phyloP scores from a whole-genome alignment of 2,797 vertebrate genomes.

The Acanthurus lineatus region DNA sequence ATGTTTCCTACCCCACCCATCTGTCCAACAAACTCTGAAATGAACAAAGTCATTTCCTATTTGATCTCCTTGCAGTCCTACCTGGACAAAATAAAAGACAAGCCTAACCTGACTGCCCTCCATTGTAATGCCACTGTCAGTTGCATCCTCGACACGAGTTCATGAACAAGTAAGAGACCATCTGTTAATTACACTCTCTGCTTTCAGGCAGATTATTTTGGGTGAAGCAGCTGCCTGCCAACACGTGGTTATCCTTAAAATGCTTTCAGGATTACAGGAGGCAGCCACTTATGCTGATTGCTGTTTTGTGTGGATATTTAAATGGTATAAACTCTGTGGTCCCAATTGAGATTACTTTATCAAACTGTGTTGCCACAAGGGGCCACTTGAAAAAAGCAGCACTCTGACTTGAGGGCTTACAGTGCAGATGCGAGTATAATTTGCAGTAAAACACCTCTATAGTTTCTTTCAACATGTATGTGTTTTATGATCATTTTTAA shows the following conservation, averaged over 20 bases:
- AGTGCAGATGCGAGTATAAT: not conserved
- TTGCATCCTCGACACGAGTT: constrained; percentile 30
- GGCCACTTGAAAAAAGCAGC: not conserved
- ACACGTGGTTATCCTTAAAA: constrained; percentile 29
- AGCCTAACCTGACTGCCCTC: not conserved
- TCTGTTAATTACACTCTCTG: constrained; percentile 58
- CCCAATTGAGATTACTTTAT: not conserved
- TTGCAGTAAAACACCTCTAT: not conserved
- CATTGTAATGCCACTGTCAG: constrained; percentile 7
- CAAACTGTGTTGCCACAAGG: not conserved
- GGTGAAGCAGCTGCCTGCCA: constrained; percentile 41
- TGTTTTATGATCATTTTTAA: not conserved
- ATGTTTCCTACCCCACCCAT: not conserved
- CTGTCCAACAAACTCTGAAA: not conserved
- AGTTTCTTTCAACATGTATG: not conserved
- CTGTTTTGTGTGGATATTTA: constrained; percentile 15
- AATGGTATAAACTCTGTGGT: not conserved
- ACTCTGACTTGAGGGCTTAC: not conserved
- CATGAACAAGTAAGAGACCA: constrained; percentile 44
- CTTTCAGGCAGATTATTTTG: constrained; percentile 53
- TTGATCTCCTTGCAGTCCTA: not conserved
- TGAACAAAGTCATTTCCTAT: not conserved
- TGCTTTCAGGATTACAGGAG: constrained; percentile 34
- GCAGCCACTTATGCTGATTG: constrained; percentile 42
- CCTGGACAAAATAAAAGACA: constrained; percentile 6